Conservation (phyloP, 2,113 vertebrate species). For the Illadopsis cleaveri region DNA sequence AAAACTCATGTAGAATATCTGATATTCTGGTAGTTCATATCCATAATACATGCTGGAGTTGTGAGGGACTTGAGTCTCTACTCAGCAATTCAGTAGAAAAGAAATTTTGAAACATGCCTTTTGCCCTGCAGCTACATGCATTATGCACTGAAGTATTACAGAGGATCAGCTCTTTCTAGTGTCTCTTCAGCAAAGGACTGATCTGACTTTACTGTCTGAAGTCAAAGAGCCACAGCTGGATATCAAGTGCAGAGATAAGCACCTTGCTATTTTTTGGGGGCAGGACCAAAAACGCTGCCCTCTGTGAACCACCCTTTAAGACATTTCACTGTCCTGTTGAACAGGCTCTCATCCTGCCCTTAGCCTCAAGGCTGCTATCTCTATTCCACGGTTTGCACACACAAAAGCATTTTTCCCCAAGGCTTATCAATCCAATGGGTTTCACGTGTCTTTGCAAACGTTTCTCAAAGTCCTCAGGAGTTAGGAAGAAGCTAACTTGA, state of each 20-base stretch:
- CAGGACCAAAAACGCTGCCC: background rate
- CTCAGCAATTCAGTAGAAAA: background rate
- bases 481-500: background rate
- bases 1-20: background rate
- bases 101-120: background rate
- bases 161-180: background rate
- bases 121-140: background rate
- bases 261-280: background rate
- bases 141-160: background rate
- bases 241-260: background rate
- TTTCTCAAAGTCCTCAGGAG: background rate
- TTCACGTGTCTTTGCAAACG: background rate
- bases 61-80: background rate
- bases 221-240: background rate
- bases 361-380: background rate
- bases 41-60: background rate
- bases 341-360: background rate
- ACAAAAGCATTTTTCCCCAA: background rate
- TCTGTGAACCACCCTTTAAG: background rate
- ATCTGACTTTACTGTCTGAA: background rate
- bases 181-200: background rate
- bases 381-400: background rate
- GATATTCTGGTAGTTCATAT: background rate
- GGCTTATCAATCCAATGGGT: background rate
- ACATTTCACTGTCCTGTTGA: background rate